Conservation (phyloP, 2,888 invertebrate species). For the Ceriagrion tenellum region DNA sequence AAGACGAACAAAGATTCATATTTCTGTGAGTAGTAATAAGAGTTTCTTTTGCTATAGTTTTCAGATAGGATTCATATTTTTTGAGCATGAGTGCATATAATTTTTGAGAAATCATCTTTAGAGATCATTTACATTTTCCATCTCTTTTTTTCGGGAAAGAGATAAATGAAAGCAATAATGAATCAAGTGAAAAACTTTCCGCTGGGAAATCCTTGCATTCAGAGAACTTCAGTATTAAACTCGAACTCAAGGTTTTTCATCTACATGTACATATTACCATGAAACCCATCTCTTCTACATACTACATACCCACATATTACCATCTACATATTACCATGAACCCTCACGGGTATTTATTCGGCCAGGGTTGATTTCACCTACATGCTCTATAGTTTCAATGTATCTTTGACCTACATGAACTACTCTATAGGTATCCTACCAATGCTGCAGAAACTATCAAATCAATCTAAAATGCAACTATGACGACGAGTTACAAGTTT, state of each 20-base stretch:
- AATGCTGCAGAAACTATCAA: too few species aligned
- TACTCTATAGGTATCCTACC: too few species aligned
- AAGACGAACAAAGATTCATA: constrained; percentile 81
- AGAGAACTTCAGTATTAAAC: neutral
- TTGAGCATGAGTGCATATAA: constrained; percentile 48
- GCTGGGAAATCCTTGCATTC: neutral
- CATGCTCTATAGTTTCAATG: too few species aligned
- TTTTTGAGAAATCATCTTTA: neutral
- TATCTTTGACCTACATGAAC: too few species aligned
- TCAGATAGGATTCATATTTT: constrained; percentile 23
- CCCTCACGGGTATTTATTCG: too few species aligned
- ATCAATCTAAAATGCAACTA: too few species aligned
- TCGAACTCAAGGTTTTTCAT: too few species aligned
- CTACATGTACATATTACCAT: neutral
- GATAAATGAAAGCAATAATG: constrained; percentile 1
- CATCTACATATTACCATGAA: too few species aligned
- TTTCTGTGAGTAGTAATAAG: constrained; percentile 80
- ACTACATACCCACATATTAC: too few species aligned
- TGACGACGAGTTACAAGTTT: too few species aligned
- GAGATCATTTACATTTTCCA: neutral
- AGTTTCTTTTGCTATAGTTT: constrained; percentile 43
- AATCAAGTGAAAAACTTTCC: neutral
- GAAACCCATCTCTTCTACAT: too few species aligned
- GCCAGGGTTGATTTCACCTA: too few species aligned
- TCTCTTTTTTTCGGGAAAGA: neutral